Evolutionary conservation across 1,140 invertebrate species (phyloP).

Genomic region (Harpegnathos saltator): DNA sequence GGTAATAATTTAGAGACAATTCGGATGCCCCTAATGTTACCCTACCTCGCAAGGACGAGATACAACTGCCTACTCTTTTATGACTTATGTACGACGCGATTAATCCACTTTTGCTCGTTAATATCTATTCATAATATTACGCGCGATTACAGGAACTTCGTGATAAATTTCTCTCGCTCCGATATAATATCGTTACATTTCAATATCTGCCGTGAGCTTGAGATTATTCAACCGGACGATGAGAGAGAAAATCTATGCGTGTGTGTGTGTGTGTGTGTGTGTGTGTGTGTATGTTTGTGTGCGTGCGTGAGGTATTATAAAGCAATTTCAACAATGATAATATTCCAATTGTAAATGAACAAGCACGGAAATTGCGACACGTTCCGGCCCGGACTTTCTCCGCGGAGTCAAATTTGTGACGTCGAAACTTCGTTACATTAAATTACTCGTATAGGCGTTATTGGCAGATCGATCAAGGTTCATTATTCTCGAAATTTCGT

Average conservation of each 20-base stretch:
- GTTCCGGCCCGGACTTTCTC: not conserved
- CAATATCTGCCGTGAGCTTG: not conserved
- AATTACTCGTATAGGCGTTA: constrained; percentile 8
- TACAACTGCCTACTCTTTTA: not conserved
- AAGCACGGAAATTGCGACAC: not conserved
- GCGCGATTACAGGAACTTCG: not conserved
- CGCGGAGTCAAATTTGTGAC: not conserved
- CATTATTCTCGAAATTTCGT: constrained; percentile 9
- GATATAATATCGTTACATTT: not conserved
- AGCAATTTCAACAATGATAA: not conserved
- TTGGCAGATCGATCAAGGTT: not conserved
- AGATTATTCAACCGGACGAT: not conserved
- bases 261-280: no score
- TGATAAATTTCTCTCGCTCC: not conserved
- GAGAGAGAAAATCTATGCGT: not conserved
- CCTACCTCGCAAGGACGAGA: not conserved
- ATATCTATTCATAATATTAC: constrained; percentile 1
- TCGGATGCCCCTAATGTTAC: constrained; percentile 41
- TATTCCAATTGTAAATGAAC: constrained; percentile 5
- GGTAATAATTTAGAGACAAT: constrained; percentile 61
- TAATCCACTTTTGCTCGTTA: not conserved
- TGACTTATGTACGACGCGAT: not conserved
- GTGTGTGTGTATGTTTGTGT: no score
- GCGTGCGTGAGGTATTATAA: not conserved
- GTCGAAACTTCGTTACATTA: constrained; percentile 22